phyloP scores from a whole-genome alignment of 2,888 invertebrate genomes.

The Conomelus anceps region DNA sequence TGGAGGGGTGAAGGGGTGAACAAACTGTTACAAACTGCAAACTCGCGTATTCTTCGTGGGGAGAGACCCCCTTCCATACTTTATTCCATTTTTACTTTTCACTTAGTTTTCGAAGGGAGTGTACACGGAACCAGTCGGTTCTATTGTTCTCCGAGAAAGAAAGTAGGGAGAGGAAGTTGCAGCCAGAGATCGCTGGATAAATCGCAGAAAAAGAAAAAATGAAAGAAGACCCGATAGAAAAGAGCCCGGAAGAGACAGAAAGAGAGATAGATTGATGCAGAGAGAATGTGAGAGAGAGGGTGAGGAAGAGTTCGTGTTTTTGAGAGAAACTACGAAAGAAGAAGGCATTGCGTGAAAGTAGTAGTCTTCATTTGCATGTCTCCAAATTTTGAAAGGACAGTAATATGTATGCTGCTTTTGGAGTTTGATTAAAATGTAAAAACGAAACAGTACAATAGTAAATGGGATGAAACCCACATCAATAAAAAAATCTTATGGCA shows the following conservation, averaged over 20 bases:
- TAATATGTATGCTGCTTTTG: too few species aligned
- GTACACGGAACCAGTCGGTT: neutral
- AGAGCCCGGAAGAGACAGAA: neutral
- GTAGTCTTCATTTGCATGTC: too few species aligned
- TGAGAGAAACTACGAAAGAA: neutral
- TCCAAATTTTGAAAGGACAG: too few species aligned
- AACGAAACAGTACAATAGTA: too few species aligned
- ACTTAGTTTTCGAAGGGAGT: neutral
- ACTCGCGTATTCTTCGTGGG: neutral
- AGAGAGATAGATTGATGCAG: neutral
- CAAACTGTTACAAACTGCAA: neutral
- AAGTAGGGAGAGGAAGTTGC: neutral
- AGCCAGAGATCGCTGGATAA: neutral
- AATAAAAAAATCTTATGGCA: too few species aligned
- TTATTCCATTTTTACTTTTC: neutral
- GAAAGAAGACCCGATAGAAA: neutral
- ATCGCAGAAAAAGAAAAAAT: neutral
- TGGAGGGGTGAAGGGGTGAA: neutral
- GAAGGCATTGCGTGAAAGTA: too few species aligned
- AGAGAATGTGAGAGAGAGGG: too few species aligned
- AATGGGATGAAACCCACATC: too few species aligned
- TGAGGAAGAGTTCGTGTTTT: neutral
- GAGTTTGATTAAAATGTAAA: too few species aligned
- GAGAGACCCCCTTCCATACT: neutral
- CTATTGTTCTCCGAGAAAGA: neutral